Conservation (phyloP, 2,113 vertebrate genomes). For the Gopherus evgoodei region DNA sequence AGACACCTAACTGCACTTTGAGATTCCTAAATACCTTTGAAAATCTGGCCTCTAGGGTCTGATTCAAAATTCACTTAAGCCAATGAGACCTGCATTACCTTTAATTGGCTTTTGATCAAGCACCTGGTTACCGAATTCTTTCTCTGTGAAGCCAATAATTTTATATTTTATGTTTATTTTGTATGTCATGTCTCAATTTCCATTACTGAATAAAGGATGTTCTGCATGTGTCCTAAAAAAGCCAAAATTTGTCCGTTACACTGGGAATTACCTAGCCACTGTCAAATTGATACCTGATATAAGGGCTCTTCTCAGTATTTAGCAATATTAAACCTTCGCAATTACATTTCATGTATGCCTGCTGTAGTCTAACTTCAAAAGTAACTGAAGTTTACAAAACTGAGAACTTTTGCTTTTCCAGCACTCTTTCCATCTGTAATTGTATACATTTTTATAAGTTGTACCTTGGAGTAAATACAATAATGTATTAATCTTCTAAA, state of each 20-base stretch:
- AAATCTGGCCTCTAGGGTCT: not conserved
- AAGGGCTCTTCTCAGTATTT: not conserved
- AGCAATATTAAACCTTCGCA: accelerated
- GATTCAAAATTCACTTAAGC: not conserved
- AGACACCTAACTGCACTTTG: not conserved
- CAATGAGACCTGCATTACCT: not conserved
- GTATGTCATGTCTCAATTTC: not conserved
- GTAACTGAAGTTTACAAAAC: accelerated
- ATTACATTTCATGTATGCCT: not conserved
- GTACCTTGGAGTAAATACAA: not conserved
- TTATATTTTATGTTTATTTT: not conserved
- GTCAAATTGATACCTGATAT: accelerated
- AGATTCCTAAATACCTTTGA: not conserved
- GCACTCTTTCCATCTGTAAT: not conserved
- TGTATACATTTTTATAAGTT: not conserved
- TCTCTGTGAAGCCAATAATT: not conserved
- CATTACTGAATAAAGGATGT: not conserved
- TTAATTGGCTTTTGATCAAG: not conserved
- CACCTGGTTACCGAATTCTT: accelerated
- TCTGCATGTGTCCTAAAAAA: not conserved
- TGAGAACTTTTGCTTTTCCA: not conserved
- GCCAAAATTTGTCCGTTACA: not conserved
- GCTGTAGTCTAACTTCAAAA: not conserved
- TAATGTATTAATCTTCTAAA: not conserved
- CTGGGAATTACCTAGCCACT: not conserved